Conservation (phyloP, 1,140 invertebrate species). For the Chrysomallon squamiferum region DNA sequence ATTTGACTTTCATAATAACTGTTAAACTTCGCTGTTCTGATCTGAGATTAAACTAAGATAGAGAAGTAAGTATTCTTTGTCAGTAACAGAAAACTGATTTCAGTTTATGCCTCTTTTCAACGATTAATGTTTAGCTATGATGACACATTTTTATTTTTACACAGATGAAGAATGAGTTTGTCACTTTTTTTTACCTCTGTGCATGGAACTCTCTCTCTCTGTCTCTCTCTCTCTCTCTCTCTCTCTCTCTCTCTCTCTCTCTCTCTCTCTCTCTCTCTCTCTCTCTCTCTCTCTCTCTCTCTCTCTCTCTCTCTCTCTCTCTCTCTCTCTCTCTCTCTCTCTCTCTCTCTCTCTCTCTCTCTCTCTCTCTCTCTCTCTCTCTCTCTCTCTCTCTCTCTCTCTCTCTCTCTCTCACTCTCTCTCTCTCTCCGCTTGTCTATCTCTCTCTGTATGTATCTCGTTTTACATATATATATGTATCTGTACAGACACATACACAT, state of each 20-base stretch:
- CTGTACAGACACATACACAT: too few relatives aligned
- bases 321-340: conserved; percentile 19
- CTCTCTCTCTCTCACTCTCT: background rate
- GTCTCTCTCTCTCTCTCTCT: too few relatives aligned
- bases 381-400: background rate
- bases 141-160: background rate
- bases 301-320: conserved; percentile 9
- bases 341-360: conserved; percentile 14
- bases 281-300: background rate
- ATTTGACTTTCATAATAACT: too few relatives aligned
- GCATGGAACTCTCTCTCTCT: too few relatives aligned
- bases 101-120: background rate
- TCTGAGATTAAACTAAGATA: too few relatives aligned
- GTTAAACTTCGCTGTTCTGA: too few relatives aligned
- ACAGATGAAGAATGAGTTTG: background rate
- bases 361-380: conserved; percentile 16
- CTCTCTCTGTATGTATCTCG: too few relatives aligned
- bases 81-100: background rate
- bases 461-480: too few relatives aligned
- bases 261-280: too few relatives aligned
- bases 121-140: background rate
- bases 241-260: too few relatives aligned
- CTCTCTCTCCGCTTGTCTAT: too few relatives aligned
- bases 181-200: background rate
- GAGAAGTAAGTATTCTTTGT: too few relatives aligned